Conservation (phyloP, 2,888 invertebrate genomes). For the Amblyjoppa fuscipennis region DNA sequence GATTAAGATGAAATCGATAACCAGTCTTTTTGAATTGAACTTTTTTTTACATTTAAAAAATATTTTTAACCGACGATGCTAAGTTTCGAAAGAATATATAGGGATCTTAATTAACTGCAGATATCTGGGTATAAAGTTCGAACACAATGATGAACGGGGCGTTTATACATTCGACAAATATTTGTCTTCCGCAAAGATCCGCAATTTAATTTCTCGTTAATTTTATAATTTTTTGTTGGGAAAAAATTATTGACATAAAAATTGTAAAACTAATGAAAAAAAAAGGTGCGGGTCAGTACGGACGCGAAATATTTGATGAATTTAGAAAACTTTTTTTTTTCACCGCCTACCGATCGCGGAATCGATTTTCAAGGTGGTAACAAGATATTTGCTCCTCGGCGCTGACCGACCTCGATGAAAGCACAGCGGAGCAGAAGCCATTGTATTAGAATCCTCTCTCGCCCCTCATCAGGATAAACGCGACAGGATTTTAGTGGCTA, state of each 20-base stretch:
- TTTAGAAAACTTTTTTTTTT: slow-evolving; percentile 8
- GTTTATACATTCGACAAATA: no score
- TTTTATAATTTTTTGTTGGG: no score
- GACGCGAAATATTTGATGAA: slow-evolving; percentile 33
- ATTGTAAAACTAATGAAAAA: not conserved
- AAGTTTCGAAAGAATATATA: no score
- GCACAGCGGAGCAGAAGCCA: slow-evolving; percentile 3
- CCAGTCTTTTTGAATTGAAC: no score
- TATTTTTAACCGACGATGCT: no score
- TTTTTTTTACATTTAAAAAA: no score
- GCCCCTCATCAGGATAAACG: slow-evolving; percentile 37
- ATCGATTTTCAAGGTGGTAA: slow-evolving; percentile 65
- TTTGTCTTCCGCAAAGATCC: no score
- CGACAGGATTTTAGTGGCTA: slow-evolving; percentile 63
- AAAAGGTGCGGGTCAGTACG: not conserved
- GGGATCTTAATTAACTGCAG: no score
- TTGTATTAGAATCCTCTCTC: slow-evolving; percentile 46
- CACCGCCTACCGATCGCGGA: slow-evolving; percentile 52
- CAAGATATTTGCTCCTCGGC: slow-evolving; percentile 39
- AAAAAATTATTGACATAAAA: no score
- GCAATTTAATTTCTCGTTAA: no score
- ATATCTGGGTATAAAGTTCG: no score
- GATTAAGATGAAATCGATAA: slow-evolving; percentile 85
- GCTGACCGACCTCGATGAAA: slow-evolving; percentile 53
- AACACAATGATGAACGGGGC: no score